Evolutionary conservation across 2,888 invertebrate species (phyloP).

Genomic region (Escarpia spicata): DNA sequence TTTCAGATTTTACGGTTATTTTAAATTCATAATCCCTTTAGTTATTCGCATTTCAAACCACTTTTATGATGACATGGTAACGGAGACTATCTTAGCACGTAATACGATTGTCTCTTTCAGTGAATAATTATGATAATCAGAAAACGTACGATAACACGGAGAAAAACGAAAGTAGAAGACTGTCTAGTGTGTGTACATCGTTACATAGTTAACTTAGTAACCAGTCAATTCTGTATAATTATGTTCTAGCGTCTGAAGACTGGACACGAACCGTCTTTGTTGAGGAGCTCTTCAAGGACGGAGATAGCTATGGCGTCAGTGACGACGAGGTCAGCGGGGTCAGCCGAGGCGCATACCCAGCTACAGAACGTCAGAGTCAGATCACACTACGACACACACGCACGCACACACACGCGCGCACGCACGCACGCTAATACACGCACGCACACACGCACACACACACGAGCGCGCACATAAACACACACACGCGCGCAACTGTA

Average conservation of each 20-base stretch:
- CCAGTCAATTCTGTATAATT: not conserved
- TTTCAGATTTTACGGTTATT: not conserved
- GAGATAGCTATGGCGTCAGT: conserved; percentile 70
- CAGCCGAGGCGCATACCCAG: conserved; percentile 73
- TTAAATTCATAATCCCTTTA: not conserved
- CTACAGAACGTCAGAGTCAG: conserved; percentile 48
- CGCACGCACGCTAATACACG: no score
- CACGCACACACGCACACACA: no score
- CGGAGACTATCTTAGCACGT: not conserved
- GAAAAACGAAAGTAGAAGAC: no score
- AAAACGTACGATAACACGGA: no score
- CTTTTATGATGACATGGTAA: not conserved
- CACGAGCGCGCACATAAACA: no score
- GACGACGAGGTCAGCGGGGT: conserved; percentile 67
- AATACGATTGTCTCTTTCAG: no score
- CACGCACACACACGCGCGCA: no score
- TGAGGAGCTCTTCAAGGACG: conserved; percentile 66
- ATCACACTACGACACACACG: no score
- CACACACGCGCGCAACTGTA: no score
- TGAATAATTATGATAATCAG: no score
- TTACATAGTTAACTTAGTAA: no score
- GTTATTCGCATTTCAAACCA: not conserved
- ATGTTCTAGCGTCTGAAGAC: not conserved
- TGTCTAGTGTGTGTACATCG: no score
- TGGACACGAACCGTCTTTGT: conserved; percentile 49